Evolutionary conservation across 2,888 invertebrate species (phyloP).

Genomic region (Drosophila dives): DNA sequence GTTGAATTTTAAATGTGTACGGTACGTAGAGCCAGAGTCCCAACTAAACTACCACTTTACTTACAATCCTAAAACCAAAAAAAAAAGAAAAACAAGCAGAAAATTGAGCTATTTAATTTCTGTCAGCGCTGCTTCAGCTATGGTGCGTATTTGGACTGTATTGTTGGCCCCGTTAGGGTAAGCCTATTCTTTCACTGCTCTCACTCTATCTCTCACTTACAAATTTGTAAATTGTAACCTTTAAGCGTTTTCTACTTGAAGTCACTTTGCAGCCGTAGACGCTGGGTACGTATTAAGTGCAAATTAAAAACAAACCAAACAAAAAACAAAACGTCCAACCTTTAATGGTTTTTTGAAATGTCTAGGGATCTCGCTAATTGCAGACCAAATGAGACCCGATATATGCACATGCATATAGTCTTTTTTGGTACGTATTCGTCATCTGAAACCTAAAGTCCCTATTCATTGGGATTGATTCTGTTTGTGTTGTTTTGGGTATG

Average conservation of each 20-base stretch:
- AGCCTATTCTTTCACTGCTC: slow-evolving; percentile 59
- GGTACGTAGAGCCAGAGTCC: slow-evolving; percentile 56
- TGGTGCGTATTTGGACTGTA: slow-evolving; percentile 36
- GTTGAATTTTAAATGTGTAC: slow-evolving; percentile 46
- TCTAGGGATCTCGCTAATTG: slow-evolving; percentile 47
- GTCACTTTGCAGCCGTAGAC: slow-evolving; percentile 66
- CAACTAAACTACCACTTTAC: slow-evolving; percentile 34
- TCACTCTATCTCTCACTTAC: slow-evolving; percentile 22
- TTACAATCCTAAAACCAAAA: slow-evolving; percentile 19
- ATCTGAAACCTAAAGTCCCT: slow-evolving; percentile 16
- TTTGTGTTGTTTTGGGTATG: slow-evolving; percentile 47
- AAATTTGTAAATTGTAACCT: slow-evolving; percentile 47
- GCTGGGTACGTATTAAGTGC: slow-evolving; percentile 71
- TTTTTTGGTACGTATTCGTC: slow-evolving; percentile 60
- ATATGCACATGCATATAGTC: slow-evolving; percentile 33
- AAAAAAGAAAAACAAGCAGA: slow-evolving; percentile 1
- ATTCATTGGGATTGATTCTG: slow-evolving; percentile 29
- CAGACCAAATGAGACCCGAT: slow-evolving; percentile 23
- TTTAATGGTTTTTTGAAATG: slow-evolving; percentile 17
- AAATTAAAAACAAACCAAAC: slow-evolving; percentile 16
- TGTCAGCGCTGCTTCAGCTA: slow-evolving; percentile 40
- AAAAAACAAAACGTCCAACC: slow-evolving; percentile 32
- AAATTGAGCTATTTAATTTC: slow-evolving; percentile 39
- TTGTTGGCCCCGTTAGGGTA: slow-evolving; percentile 68
- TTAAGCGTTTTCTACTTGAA: slow-evolving; percentile 65